Evolutionary conservation across 53 echinoderm and acorn worm genomes (phyloP).

Genomic region (Actinopyga echinites): DNA sequence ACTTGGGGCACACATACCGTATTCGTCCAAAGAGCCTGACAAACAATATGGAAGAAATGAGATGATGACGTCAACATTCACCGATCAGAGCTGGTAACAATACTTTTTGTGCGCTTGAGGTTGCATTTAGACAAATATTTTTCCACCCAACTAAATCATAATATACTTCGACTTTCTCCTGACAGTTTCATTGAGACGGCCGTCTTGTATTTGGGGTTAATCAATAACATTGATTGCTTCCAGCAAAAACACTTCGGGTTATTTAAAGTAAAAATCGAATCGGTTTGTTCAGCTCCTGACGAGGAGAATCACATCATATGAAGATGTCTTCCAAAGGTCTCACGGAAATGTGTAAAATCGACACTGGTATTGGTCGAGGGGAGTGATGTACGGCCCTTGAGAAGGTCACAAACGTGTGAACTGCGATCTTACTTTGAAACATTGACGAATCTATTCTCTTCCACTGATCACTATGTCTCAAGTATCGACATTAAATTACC

Average conservation of each 20-base stretch:
- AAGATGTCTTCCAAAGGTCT: too few species aligned
- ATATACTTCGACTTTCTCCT: neutral
- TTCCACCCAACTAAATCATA: conserved; percentile 38
- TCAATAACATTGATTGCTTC: conserved; percentile 32
- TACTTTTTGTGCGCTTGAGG: conserved; percentile 24
- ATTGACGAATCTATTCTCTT: too few species aligned
- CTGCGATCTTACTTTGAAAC: too few species aligned
- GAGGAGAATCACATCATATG: too few species aligned
- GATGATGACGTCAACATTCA: conserved; percentile 1
- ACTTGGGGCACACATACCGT: too few species aligned
- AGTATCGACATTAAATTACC: too few species aligned
- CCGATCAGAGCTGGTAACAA: neutral
- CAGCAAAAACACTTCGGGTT: conserved; percentile 24
- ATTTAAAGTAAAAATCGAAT: conserved; percentile 40
- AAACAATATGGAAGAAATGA: neutral
- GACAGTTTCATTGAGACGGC: conserved; percentile 21
- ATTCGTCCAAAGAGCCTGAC: neutral
- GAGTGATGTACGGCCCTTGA: too few species aligned
- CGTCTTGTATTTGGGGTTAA: conserved; percentile 38
- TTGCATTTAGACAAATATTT: conserved; percentile 40
- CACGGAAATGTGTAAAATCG: too few species aligned
- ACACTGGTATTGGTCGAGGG: too few species aligned
- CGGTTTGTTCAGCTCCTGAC: conserved; percentile 19
- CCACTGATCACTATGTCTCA: too few species aligned
- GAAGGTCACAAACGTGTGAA: too few species aligned